Base-by-base conservation (phyloP, 2,888 invertebrate species). In the Drosophila diplacantha region DNA sequence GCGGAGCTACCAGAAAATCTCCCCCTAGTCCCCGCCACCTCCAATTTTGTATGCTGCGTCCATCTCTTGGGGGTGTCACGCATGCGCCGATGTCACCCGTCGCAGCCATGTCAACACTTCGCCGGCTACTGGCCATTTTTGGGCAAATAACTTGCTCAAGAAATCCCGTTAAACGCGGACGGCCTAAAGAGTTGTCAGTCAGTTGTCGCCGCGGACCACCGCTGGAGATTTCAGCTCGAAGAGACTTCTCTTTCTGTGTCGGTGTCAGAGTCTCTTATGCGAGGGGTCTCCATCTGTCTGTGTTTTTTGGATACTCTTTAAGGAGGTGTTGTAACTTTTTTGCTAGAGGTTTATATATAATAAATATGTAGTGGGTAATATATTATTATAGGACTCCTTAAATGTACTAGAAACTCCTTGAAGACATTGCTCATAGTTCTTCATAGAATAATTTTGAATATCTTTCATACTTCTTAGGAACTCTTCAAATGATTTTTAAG, bases 141-240 rank as follows among this genome's bases (percentile, higher is more conserved):
- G 81, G 78, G 81, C 83, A 81, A 81, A 81, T 83, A 75, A 78
- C 73, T 81, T 76, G 81, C 75, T 66, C 59, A 43, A 46, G 53
- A 54, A 47, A 63, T 54, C 44, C 63, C 63, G 57, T 58, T 69
- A 62, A 47, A 47, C 54, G 71, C 20, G 61, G 46, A 66, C 46
- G 51, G 47, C 51, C 74, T 77, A 80, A 80, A 80, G 83, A 81
- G 79, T 82, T 81, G 80, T 82, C 83, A 83, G 60, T 73, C 80
- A 76, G 74, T 75, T 76, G 81, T 79, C 76, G 66, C 24, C 55
- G 44, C 51, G 63, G 77, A 77, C 77, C 77, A 77, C 78, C 75
- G 73, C 54, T 70, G 75, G 59, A 55, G 74, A 56, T 58, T 34
- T 44, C 52, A 52, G 52, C 43, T 43, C 43, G 16, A 20, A 16